A percentile compares a stretch with the other conserved stretches of the same genome.
Evolutionary conservation across 2,888 invertebrate genomes (phyloP).

Genomic region (Drosophila siamana): DNA sequence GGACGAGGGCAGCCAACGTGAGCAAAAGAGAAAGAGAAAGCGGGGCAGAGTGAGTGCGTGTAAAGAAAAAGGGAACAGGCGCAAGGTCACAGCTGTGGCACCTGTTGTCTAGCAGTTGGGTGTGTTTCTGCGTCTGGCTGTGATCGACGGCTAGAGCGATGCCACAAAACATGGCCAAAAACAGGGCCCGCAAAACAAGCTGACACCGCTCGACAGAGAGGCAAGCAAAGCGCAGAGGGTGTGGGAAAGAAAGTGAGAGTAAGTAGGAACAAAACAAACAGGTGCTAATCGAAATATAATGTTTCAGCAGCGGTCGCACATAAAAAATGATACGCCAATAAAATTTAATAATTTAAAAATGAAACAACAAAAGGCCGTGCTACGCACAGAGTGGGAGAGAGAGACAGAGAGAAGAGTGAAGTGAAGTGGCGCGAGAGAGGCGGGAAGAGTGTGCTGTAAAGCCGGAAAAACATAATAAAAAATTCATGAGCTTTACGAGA

Average conservation of each 20-base stretch:
- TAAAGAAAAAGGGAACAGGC: not conserved
- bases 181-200: not conserved
- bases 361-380: conserved; percentile 67
- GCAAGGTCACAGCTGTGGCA: conserved; percentile 35
- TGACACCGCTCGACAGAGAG: not conserved
- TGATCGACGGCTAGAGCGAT: conserved; percentile 51
- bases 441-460: conserved; percentile 32
- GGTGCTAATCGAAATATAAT: conserved; percentile 83
- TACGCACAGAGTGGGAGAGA: conserved; percentile 4
- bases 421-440: not conserved
- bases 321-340: conserved; percentile 81
- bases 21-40: not conserved
- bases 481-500: conserved; percentile 75
- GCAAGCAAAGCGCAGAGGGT: not conserved
- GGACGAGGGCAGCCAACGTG: not conserved
- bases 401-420: not conserved
- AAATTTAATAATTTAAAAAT: conserved; percentile 82
- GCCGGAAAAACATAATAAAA: conserved; percentile 77
- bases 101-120: conserved; percentile 63
- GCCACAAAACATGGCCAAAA: conserved; percentile 41
- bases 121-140: conserved; percentile 14
- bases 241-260: not conserved
- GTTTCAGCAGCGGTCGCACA: conserved; percentile 74
- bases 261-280: conserved; percentile 62
- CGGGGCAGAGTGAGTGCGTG: not conserved